Percentiles rank a stretch among this genome's conserved stretches.
phyloP scores from a whole-genome alignment of 2,888 invertebrate species.

The Heliconius erato region DNA sequence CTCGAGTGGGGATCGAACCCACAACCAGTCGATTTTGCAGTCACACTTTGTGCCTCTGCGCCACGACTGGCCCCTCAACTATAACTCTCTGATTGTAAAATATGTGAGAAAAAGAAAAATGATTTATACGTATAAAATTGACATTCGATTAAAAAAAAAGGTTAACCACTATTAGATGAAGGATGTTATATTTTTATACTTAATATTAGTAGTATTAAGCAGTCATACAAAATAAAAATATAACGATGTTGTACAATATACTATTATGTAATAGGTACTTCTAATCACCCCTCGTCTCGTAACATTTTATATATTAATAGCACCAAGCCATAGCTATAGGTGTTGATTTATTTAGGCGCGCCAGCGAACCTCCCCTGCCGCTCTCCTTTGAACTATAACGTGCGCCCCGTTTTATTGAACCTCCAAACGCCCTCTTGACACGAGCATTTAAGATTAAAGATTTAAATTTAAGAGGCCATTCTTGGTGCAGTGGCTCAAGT shows the following conservation, averaged over 20 bases:
- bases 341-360: conserved; percentile 39
- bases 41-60: too few relatives aligned
- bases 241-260: neutral
- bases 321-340: conserved; percentile 34
- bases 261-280: neutral
- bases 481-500: too few relatives aligned
- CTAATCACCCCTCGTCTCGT: conserved; percentile 12
- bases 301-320: conserved; percentile 54
- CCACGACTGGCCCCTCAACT: neutral
- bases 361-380: conserved; percentile 43
- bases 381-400: conserved; percentile 54
- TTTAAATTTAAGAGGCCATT: neutral
- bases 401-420: conserved; percentile 35
- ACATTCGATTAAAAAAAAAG: too few relatives aligned
- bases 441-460: conserved; percentile 22
- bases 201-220: neutral
- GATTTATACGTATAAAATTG: too few relatives aligned
- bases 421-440: conserved; percentile 38
- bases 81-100: neutral
- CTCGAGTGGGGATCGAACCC: too few relatives aligned
- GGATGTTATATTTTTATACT: too few relatives aligned
- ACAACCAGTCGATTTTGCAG: too few relatives aligned
- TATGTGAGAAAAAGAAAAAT: too few relatives aligned
- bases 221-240: neutral
- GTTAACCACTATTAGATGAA: too few relatives aligned